Conservation (phyloP, 1,140 invertebrate genomes). For the Papilio xuthus region DNA sequence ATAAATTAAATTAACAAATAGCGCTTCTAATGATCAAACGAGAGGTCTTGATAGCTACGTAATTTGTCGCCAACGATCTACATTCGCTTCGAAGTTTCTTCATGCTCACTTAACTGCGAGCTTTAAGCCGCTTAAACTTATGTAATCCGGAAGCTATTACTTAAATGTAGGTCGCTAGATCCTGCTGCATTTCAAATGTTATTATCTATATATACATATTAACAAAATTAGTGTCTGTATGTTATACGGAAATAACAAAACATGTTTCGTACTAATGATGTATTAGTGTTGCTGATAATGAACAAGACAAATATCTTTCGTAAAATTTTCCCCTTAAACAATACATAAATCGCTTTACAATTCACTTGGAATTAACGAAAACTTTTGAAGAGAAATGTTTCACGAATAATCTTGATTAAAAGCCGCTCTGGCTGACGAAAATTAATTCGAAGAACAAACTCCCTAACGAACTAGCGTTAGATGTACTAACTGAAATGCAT, state of each 20-base stretch:
- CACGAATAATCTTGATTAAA: conserved; percentile 25
- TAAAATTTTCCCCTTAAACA: neutral
- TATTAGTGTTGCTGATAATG: too few species aligned
- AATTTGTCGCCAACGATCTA: conserved; percentile 31
- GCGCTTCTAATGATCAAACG: neutral
- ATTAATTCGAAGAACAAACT: conserved; percentile 19
- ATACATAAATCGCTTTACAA: neutral
- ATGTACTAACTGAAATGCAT: conserved; percentile 11
- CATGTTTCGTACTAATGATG: too few species aligned
- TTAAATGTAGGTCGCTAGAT: conserved; percentile 11
- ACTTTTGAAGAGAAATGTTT: conserved; percentile 12
- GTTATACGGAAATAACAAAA: too few species aligned
- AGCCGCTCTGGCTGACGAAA: conserved; percentile 3
- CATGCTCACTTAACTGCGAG: conserved; percentile 25
- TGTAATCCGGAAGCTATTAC: conserved; percentile 20
- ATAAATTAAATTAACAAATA: conserved; percentile 4
- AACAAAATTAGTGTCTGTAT: too few species aligned
- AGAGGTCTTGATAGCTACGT: neutral
- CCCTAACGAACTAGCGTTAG: conserved; percentile 21
- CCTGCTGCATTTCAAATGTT: neutral
- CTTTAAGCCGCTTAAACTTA: conserved; percentile 22
- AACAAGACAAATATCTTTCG: too few species aligned
- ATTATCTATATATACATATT: neutral
- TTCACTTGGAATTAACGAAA: neutral
- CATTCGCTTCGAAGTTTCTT: conserved; percentile 30